Evolutionary conservation across 2,113 vertebrate genomes (phyloP), one percentile per base, ranked within the genome.

Genomic region (Arenaria interpres): DNA sequence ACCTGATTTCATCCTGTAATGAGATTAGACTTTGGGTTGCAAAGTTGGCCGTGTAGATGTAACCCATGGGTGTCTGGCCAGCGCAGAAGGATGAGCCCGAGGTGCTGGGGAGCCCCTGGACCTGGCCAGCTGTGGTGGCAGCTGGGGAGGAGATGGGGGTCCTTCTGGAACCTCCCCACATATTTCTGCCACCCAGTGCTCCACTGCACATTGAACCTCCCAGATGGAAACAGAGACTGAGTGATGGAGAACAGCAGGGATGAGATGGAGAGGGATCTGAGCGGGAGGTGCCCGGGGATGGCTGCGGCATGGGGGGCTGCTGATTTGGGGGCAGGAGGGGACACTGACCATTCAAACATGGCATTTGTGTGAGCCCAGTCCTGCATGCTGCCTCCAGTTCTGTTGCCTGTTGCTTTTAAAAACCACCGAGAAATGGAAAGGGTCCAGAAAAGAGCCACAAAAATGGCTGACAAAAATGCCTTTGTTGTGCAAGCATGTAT

Each of bases 171-270:
- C 3, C 30, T 23, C 21, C 51, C 16, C 37, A 12, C 14, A 7
- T 39, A 4, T 35, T 41, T 71, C 24, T 66, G 39, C 21, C 13
- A 3, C 23, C 17, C 1, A 0, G 14, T 0, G 0, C n/a, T 30
- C 11, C 11, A 4, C 6, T 19, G 33, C 39, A 28, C 1, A 1
- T 41, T 10, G n/a, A 33, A 51, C 24, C 12, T 35, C 46, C 56
- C 3, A 1, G 18, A 8, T n/a, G 39, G 67, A 67, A 73, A 10
- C 54, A 46, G 77, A 32, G 53, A 9, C 19, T 1, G 1, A 22
- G n/a, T 1, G 15, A 32, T 23, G 67, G 73, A 67, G 53, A 68
- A 2, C 10, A 11, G 33, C 1, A 1, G 39, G 67, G 32, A n/a
- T 7, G 27, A 43, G 32, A 10, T 3, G 4, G 46, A 48, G 35